Evolutionary conservation across 2,888 invertebrate genomes (phyloP).

Genomic region (Seira sanloemensis): DNA sequence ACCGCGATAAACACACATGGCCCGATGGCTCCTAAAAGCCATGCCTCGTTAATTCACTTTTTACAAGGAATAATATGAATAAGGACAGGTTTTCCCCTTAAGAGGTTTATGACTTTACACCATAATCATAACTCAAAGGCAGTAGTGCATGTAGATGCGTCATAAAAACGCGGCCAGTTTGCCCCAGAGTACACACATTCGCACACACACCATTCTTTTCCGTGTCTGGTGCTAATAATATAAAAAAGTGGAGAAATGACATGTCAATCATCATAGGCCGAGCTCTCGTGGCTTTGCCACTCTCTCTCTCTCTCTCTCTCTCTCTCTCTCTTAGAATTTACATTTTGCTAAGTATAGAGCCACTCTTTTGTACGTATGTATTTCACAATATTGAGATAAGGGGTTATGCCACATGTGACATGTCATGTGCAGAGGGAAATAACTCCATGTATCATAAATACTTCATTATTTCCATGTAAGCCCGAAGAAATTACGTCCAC

Average conservation of each 20-base stretch:
- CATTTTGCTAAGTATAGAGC: neutral
- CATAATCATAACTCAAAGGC: neutral
- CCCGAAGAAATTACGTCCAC: neutral
- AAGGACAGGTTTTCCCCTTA: constrained; percentile 38
- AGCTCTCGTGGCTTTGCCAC: neutral
- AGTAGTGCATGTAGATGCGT: neutral
- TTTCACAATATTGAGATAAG: no score
- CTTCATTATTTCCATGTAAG: constrained; percentile 9
- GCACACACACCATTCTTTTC: constrained; percentile 1
- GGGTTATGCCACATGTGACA: no score
- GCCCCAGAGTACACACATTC: neutral
- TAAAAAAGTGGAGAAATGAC: constrained; percentile 47
- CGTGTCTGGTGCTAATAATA: constrained; percentile 53
- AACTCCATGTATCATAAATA: constrained; percentile 12
- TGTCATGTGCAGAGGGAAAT: no score
- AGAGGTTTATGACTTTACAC: constrained; percentile 49
- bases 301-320: constrained; percentile 18
- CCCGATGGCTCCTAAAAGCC: no score
- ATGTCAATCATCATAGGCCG: constrained; percentile 55
- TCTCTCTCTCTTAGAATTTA: neutral
- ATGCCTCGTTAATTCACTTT: no score
- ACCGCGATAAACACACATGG: no score
- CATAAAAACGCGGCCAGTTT: neutral
- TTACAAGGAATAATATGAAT: no score
- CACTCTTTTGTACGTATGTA: neutral